Conservation (phyloP, 2,888 invertebrate species). For the Mesochorus sp. region DNA sequence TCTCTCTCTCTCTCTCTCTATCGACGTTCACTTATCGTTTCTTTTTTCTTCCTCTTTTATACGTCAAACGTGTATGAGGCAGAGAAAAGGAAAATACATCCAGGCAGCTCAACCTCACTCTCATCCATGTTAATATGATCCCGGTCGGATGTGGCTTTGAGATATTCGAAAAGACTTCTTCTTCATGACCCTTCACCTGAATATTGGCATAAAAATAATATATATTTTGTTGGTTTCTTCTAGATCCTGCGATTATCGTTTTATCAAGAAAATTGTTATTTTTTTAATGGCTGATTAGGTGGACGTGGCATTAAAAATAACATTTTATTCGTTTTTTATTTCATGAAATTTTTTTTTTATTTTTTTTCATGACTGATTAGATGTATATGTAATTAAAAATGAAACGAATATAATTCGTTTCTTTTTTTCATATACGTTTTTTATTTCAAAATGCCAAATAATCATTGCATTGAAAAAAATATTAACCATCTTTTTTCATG, state of each 20-base stretch:
- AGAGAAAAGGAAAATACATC: conserved; percentile 4
- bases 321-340: too few relatives aligned
- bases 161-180: too few relatives aligned
- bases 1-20: conserved; percentile 19
- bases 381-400: neutral
- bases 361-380: neutral
- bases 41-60: conserved; percentile 37
- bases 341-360: too few relatives aligned
- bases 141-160: conserved; percentile 31
- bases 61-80: neutral
- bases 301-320: neutral
- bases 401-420: neutral
- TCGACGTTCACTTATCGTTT: conserved; percentile 41
- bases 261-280: too few relatives aligned
- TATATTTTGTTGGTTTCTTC: too few relatives aligned
- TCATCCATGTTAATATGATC: conserved; percentile 54
- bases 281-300: too few relatives aligned
- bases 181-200: too few relatives aligned
- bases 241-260: too few relatives aligned
- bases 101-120: conserved; percentile 52
- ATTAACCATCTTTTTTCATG: neutral
- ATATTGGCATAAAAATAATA: too few relatives aligned
- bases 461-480: neutral
- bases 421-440: too few relatives aligned
- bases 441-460: neutral